These are phyloP conservation scores for Orycteropus afer DNA, from an alignment of 2,113 vertebrate species.

Conservation along the genomic window DNA sequence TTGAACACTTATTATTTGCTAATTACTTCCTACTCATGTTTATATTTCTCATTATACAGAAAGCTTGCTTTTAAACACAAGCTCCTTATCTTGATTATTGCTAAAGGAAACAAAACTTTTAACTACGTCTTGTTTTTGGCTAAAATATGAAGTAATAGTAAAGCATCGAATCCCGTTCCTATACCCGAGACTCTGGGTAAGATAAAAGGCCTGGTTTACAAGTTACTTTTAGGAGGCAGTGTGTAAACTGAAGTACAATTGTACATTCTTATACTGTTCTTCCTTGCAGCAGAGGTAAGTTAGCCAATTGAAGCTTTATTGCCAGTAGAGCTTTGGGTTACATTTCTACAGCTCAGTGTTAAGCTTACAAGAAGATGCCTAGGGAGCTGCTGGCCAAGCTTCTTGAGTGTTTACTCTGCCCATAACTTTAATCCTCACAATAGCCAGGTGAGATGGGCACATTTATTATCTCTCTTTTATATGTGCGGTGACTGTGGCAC, in stretches of 20 bases:
- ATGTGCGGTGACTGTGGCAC: background rate
- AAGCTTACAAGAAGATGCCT: accelerated
- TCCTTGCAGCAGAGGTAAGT: background rate
- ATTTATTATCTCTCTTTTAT: background rate
- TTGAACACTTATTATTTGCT: background rate
- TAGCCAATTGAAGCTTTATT: background rate
- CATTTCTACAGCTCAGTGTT: background rate
- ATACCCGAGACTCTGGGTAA: background rate
- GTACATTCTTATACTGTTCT: background rate
- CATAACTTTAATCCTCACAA: accelerated
- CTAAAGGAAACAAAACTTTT: background rate
- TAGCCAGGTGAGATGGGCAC: background rate
- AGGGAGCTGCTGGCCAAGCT: background rate
- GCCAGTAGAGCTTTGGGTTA: background rate
- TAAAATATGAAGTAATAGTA: background rate
- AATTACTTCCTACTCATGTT: background rate
- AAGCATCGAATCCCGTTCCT: background rate
- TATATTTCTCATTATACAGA: background rate
- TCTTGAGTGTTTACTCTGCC: background rate
- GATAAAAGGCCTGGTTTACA: background rate
- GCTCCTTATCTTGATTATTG: background rate
- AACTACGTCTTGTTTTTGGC: background rate
- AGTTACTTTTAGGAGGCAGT: background rate
- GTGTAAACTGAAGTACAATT: background rate
- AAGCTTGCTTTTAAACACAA: too few relatives aligned